These are phyloP conservation scores for western clawed frog (Xenopus tropicalis) DNA, from an alignment of 2,113 vertebrate genomes.

Conservation along the genomic window DNA sequence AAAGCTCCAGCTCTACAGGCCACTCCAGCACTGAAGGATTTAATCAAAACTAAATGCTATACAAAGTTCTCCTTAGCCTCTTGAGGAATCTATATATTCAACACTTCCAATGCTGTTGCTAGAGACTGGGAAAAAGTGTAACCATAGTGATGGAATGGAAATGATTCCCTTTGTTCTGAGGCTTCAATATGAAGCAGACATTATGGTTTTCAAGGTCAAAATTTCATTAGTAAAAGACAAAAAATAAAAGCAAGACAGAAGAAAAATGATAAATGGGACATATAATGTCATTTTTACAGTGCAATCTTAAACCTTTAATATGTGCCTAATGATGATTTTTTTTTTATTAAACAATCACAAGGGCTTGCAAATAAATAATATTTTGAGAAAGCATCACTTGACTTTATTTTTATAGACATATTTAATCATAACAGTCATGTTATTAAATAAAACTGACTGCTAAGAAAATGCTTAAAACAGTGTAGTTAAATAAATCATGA, in stretches of 20 bases:
- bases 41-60: slow-evolving; percentile 68
- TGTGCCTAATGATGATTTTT: slow-evolving; percentile 66
- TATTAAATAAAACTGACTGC: slow-evolving; percentile 8
- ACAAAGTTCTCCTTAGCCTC: slow-evolving; percentile 64
- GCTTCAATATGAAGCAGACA: slow-evolving; percentile 71
- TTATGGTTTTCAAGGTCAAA: slow-evolving; percentile 75
- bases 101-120: slow-evolving; percentile 57
- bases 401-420: background rate
- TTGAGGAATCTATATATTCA: slow-evolving; percentile 63
- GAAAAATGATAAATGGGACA: slow-evolving; percentile 66
- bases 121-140: slow-evolving; percentile 66
- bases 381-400: background rate
- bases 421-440: background rate
- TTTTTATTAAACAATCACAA: background rate
- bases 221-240: slow-evolving; percentile 71
- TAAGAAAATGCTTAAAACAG: background rate
- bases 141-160: slow-evolving; percentile 81
- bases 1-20: slow-evolving; percentile 15
- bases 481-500: background rate
- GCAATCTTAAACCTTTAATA: slow-evolving; percentile 70
- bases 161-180: slow-evolving; percentile 74
- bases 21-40: slow-evolving; percentile 41
- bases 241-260: slow-evolving; percentile 46
- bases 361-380: background rate
- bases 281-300: slow-evolving; percentile 70